Conservation (phyloP, 2,888 invertebrate species). For the Anagyrus pseudococci region DNA sequence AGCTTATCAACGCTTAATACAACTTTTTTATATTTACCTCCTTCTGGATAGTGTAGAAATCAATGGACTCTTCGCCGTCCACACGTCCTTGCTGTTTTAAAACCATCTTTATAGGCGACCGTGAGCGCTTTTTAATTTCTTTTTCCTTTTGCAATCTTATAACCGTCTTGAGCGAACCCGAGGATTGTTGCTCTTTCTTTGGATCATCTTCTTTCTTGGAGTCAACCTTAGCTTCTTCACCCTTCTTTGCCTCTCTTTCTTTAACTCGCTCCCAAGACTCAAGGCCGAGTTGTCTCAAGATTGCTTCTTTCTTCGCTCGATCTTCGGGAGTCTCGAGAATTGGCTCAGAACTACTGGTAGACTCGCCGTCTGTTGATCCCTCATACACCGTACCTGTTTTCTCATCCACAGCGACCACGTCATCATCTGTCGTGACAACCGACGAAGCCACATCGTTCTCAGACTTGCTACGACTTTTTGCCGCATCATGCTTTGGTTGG, state of each 20-base stretch:
- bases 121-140: slow-evolving; percentile 69
- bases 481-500: slow-evolving; percentile 19
- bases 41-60: slow-evolving; percentile 70
- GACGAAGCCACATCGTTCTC: slow-evolving; percentile 51
- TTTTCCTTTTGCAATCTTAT: slow-evolving; percentile 73
- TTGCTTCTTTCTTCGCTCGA: slow-evolving; percentile 74
- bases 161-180: slow-evolving; percentile 82
- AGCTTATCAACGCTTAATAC: not conserved
- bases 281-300: slow-evolving; percentile 76
- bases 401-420: slow-evolving; percentile 30
- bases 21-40: slow-evolving; percentile 63
- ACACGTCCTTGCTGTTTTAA: slow-evolving; percentile 69
- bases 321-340: slow-evolving; percentile 68
- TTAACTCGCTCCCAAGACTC: slow-evolving; percentile 75
- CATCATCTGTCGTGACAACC: not conserved
- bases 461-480: slow-evolving; percentile 54
- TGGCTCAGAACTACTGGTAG: slow-evolving; percentile 50
- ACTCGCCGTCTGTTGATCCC: slow-evolving; percentile 56
- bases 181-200: slow-evolving; percentile 65
- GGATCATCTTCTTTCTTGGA: slow-evolving; percentile 42
- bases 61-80: slow-evolving; percentile 60
- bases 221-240: slow-evolving; percentile 53
- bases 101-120: slow-evolving; percentile 80
- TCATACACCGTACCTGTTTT: slow-evolving; percentile 59
- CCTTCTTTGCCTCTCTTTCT: slow-evolving; percentile 62